A percentile compares a stretch with the other conserved stretches of the same genome.
phyloP scores from a whole-genome alignment of 2,888 invertebrate genomes.

The Ernsta delagoae region DNA sequence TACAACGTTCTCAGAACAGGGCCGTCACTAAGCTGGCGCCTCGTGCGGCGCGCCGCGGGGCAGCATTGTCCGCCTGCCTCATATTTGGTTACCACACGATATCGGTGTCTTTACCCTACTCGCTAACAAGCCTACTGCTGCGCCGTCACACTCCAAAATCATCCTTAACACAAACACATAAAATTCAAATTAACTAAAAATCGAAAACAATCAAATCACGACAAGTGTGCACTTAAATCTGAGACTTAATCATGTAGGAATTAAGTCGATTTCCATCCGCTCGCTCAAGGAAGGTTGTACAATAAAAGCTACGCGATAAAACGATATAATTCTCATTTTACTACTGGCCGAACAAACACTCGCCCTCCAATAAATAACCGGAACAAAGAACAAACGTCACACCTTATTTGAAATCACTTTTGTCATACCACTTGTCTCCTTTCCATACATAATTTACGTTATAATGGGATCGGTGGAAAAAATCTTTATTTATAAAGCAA shows the following conservation, averaged over 20 bases:
- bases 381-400: slow-evolving; percentile 75
- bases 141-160: slow-evolving; percentile 38
- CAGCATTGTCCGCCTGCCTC: slow-evolving; percentile 79
- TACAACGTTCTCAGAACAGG: slow-evolving; percentile 13
- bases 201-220: not conserved
- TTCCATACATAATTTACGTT: slow-evolving; percentile 45
- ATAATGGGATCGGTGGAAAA: slow-evolving; percentile 44
- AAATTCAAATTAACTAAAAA: not conserved
- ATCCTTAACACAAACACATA: slow-evolving; percentile 38
- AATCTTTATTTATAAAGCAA: slow-evolving; percentile 55
- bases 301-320: slow-evolving; percentile 47
- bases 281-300: not conserved
- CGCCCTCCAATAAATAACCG: slow-evolving; percentile 70
- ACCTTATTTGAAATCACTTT: slow-evolving; percentile 74
- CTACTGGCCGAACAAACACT: slow-evolving; percentile 73
- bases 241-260: accelerated
- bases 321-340: slow-evolving; percentile 80
- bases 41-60: slow-evolving; percentile 72
- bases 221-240: not conserved
- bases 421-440: slow-evolving; percentile 55
- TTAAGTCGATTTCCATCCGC: slow-evolving; percentile 47
- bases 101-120: slow-evolving; percentile 63
- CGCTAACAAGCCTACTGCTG: slow-evolving; percentile 54
- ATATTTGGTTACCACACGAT: slow-evolving; percentile 81
- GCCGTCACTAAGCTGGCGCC: slow-evolving; percentile 72